These are phyloP conservation scores for Semicossyphus pulcher DNA, from an alignment of 2,113 vertebrate species.

Conservation along the genomic window DNA sequence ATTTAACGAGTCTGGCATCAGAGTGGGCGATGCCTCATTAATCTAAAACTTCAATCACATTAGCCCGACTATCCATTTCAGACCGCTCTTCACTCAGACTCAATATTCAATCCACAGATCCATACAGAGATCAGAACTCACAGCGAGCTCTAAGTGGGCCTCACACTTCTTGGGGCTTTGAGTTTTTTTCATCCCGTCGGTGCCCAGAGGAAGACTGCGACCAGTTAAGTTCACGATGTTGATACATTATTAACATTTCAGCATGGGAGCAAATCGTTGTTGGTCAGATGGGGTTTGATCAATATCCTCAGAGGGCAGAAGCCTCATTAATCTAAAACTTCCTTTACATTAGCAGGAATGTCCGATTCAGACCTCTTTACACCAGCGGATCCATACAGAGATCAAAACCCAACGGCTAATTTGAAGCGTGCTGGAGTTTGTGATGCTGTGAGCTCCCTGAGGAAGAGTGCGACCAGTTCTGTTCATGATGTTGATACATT, in stretches of 20 bases:
- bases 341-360: conserved; percentile 69
- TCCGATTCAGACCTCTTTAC: conserved; percentile 60
- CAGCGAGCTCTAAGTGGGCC: conserved; percentile 7
- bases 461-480: conserved; percentile 27
- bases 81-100: conserved; percentile 12
- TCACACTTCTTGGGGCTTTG: conserved; percentile 18
- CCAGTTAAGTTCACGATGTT: conserved; percentile 61
- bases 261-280: conserved; percentile 69
- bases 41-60: conserved; percentile 44
- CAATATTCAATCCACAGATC: conserved; percentile 42
- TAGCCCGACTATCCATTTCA: conserved; percentile 28
- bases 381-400: conserved; percentile 50
- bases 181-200: conserved; percentile 15
- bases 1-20: not conserved
- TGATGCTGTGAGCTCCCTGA: not conserved
- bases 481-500: conserved; percentile 5
- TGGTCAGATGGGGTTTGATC: conserved; percentile 74
- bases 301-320: conserved; percentile 75
- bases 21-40: conserved; percentile 43
- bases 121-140: conserved; percentile 38
- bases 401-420: conserved; percentile 44
- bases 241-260: conserved; percentile 70
- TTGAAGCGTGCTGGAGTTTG: conserved; percentile 24
- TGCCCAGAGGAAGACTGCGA: conserved; percentile 20
- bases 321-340: conserved; percentile 79